Evolutionary conservation across 2,797 vertebrate species (phyloP), one percentile per base, ranked within the genome.

Genomic region (Calcarius lapponicus): DNA sequence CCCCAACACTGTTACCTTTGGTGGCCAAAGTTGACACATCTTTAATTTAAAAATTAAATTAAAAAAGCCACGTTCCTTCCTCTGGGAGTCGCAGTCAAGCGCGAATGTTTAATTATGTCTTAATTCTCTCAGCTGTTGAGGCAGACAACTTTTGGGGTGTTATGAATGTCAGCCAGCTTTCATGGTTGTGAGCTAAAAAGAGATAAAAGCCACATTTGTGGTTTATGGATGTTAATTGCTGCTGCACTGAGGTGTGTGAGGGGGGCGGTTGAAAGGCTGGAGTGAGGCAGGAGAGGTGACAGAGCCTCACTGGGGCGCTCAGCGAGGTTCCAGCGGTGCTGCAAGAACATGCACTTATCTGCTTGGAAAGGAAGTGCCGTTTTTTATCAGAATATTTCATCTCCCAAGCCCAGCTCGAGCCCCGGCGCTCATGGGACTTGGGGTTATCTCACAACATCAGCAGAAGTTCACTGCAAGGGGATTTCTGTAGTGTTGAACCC

Each of bases 311-410:
- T 70, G 48, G 26, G 79, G 95, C 24, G 50, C 65, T 47, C 48
- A 38, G 91, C 78, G 96, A 97, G 96, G 96, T 96, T 96, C 97
- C 97, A 97, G 96, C 8, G 56, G 86, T 97, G 96, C 96, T 96
- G 96, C 96, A 95, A 96, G 96, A 96, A 83, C 96, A 96, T 24
- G n/a, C 96, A 97, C 95, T 94, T 97, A 92, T 82, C 87, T 91
- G 97, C 97, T 89, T 95, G 97, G 67, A 98, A 97, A 98, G 98
- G 98, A 99, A 99, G 98, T 98, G 98, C 97, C 95, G 95, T 94
- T 95, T 97, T 97, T 98, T 98, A 99, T 99, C 98, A 98, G 93
- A 79, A 94, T 98, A 98, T 98, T 98, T 96, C 96, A 98, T 98
- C 98, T 98, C 96, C 97, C 90, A 95, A 97, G 97, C 97, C 97